Conservation (phyloP, 2,888 invertebrate genomes). For the Nephrocerus scutellatus region DNA sequence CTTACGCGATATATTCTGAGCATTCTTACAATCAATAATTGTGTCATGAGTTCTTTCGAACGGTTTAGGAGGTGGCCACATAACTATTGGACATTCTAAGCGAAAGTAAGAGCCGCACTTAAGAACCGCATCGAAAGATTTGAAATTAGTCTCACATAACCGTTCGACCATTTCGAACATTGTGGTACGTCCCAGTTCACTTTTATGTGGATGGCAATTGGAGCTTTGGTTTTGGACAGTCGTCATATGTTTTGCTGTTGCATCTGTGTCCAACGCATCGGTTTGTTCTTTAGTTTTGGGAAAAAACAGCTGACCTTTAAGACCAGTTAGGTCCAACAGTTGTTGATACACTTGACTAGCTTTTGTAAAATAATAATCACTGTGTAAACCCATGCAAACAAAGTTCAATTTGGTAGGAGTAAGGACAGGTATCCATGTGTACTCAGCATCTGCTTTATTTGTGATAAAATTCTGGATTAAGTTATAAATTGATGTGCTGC, state of each 20-base stretch:
- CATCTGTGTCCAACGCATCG: slow-evolving; percentile 6
- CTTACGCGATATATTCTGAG: slow-evolving; percentile 54
- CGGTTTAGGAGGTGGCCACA: slow-evolving; percentile 66
- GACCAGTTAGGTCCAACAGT: slow-evolving; percentile 68
- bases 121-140: slow-evolving; percentile 63
- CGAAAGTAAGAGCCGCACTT: slow-evolving; percentile 60
- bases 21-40: slow-evolving; percentile 17
- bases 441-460: slow-evolving; percentile 30
- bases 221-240: not conserved
- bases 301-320: slow-evolving; percentile 55
- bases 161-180: slow-evolving; percentile 54
- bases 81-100: slow-evolving; percentile 61
- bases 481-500: slow-evolving; percentile 55
- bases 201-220: slow-evolving; percentile 29
- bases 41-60: slow-evolving; percentile 20
- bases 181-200: slow-evolving; percentile 38
- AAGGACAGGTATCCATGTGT: slow-evolving; percentile 67
- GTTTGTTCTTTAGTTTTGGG: slow-evolving; percentile 49
- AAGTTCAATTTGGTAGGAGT: slow-evolving; percentile 75
- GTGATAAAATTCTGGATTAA: slow-evolving; percentile 47
- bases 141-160: slow-evolving; percentile 65
- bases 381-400: slow-evolving; percentile 60
- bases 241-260: slow-evolving; percentile 3
- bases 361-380: slow-evolving; percentile 53
- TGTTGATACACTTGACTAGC: slow-evolving; percentile 57